These are phyloP conservation scores for Intellagama lesueurii DNA, from an alignment of 2,797 vertebrate genomes.

Conservation along the genomic window DNA sequence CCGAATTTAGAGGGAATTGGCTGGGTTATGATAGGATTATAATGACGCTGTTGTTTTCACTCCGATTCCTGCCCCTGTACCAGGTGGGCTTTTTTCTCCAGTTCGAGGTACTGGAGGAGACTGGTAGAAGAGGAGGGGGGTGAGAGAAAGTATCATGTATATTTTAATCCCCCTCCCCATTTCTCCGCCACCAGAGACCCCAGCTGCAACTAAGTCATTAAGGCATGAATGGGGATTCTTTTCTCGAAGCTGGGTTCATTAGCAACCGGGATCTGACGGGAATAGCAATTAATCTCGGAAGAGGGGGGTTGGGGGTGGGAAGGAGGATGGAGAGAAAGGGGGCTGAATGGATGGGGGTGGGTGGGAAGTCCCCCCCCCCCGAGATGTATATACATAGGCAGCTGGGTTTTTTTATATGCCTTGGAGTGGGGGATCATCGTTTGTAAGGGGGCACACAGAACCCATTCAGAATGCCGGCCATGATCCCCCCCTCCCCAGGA, in stretches of 20 bases:
- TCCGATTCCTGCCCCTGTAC: neutral
- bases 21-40: neutral
- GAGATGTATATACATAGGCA: neutral
- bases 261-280: constrained; percentile 1
- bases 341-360: neutral
- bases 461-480: neutral
- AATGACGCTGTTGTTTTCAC: neutral
- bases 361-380: no score
- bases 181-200: neutral
- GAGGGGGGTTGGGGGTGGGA: neutral
- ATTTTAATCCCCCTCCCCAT: neutral
- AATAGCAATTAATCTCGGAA: constrained; percentile 24
- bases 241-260: constrained; percentile 11
- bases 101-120: neutral
- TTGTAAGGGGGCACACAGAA: neutral
- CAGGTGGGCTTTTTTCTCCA: constrained; percentile 4
- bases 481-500: neutral
- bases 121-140: no score
- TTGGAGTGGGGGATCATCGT: neutral
- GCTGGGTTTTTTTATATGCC: neutral
- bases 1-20: no score
- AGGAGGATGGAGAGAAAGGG: neutral
- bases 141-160: neutral
- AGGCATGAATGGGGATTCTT: constrained; percentile 36
- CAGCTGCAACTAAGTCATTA: constrained; percentile 28